Conservation (phyloP, 2,888 invertebrate genomes). For the Diaprepes abbreviatus region DNA sequence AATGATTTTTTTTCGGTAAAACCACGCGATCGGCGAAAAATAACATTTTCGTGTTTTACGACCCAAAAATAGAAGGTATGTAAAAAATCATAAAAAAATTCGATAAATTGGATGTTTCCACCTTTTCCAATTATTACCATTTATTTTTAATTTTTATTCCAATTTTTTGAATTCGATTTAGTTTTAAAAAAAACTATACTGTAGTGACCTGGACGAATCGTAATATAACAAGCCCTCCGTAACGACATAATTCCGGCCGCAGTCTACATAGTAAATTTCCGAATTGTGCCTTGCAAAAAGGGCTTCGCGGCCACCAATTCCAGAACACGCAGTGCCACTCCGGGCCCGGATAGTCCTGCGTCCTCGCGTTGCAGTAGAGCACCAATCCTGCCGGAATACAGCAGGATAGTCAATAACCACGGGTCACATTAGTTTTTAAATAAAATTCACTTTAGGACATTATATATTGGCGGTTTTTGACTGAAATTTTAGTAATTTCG, state of each 20-base stretch:
- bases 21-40: too few species aligned
- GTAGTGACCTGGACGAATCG: neutral
- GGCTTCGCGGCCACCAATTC: constrained; percentile 8
- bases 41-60: too few species aligned
- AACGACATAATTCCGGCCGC: neutral
- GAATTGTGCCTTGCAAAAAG: constrained; percentile 21
- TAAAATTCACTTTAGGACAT: neutral
- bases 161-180: too few species aligned
- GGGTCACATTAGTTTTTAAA: neutral
- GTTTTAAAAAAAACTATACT: too few species aligned
- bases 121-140: too few species aligned
- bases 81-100: too few species aligned
- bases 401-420: constrained; percentile 43
- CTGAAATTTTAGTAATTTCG: neutral
- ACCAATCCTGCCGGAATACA: constrained; percentile 26
- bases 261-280: neutral
- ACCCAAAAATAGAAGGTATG: too few species aligned
- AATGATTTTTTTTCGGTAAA: too few species aligned
- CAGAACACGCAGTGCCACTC: constrained; percentile 39
- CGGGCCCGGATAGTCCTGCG: constrained; percentile 45
- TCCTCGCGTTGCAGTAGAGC: constrained; percentile 45
- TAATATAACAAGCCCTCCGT: neutral
- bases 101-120: too few species aligned
- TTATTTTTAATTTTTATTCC: too few species aligned
- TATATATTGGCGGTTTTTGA: neutral